A percentile compares a stretch with the other conserved stretches of the same genome.
phyloP scores from a whole-genome alignment of 2,888 invertebrate genomes.

The Gerris lacustris region DNA sequence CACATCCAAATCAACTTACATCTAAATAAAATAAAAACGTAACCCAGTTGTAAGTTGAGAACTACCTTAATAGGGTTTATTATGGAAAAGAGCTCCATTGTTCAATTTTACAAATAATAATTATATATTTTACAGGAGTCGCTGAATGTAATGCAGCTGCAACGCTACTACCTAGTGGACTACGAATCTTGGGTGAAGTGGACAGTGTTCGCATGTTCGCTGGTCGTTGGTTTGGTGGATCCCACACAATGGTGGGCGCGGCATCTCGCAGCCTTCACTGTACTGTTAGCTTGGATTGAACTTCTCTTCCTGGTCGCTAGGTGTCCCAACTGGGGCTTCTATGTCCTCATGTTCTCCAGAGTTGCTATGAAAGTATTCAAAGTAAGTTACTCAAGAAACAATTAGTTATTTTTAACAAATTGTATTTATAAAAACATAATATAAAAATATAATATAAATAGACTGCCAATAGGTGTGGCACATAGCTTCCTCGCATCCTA shows the following conservation, averaged over 20 bases:
- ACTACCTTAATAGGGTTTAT: too few relatives aligned
- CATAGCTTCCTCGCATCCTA: too few relatives aligned
- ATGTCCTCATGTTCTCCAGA: conserved; percentile 49
- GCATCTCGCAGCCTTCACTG: conserved; percentile 41
- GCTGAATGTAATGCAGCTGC: conserved; percentile 42
- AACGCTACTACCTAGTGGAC: conserved; percentile 42
- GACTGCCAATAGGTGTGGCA: too few relatives aligned
- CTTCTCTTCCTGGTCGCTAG: conserved; percentile 47
- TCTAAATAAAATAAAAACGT: too few relatives aligned
- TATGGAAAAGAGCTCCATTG: too few relatives aligned
- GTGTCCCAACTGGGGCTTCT: conserved; percentile 47
- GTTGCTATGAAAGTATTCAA: conserved; percentile 46
- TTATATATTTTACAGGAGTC: conserved; percentile 39
- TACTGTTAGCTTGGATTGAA: conserved; percentile 46
- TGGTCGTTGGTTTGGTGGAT: conserved; percentile 36
- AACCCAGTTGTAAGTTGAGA: too few relatives aligned
- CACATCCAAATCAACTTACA: too few relatives aligned
- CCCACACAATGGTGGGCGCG: conserved; percentile 18
- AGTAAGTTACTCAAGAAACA: conserved; percentile 34
- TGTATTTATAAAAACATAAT: too few relatives aligned
- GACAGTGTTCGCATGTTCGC: conserved; percentile 36
- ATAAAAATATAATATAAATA: too few relatives aligned
- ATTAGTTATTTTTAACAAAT: not conserved
- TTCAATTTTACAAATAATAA: too few relatives aligned
- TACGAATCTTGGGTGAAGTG: conserved; percentile 48